Conservation (phyloP, 1,140 invertebrate species). For the Planococcus citri region DNA sequence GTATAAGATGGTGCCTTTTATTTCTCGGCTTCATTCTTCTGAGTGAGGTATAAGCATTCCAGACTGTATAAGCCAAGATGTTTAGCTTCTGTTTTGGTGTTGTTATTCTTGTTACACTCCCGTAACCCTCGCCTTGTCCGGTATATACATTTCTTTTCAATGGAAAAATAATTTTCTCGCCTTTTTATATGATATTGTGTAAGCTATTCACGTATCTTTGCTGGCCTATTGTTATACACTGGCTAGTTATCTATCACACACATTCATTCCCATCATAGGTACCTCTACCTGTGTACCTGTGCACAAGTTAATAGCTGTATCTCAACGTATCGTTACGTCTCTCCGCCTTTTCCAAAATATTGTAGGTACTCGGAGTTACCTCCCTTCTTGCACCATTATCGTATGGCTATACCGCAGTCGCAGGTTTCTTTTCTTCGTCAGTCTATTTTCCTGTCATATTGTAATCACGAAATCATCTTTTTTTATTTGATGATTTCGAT, state of each 20-base stretch:
- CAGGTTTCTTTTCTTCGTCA: background rate
- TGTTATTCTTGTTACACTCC: background rate
- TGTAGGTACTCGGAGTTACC: background rate
- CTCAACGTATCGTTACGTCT: background rate
- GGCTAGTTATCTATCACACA: background rate
- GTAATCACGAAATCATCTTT: background rate
- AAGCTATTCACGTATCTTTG: constrained; percentile 2
- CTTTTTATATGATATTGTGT: constrained; percentile 8
- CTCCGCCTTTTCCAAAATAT: background rate
- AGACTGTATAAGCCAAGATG: constrained; percentile 6
- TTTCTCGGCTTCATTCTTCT: constrained; percentile 1
- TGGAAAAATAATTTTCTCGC: constrained; percentile 7
- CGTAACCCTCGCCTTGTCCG: background rate
- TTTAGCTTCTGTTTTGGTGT: constrained; percentile 2
- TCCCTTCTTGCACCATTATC: constrained; percentile 1
- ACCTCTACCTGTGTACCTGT: no score
- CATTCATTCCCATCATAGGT: constrained; percentile 2
- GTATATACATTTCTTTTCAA: background rate
- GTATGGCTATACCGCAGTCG: no score
- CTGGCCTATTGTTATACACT: background rate
- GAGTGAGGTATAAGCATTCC: constrained; percentile 6
- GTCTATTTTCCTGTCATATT: background rate
- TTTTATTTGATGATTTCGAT: background rate
- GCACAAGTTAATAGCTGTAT: background rate
- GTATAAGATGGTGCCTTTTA: constrained; percentile 6